Evolutionary conservation across 2,888 invertebrate genomes (phyloP).

Genomic region (Lycia hirtaria): DNA sequence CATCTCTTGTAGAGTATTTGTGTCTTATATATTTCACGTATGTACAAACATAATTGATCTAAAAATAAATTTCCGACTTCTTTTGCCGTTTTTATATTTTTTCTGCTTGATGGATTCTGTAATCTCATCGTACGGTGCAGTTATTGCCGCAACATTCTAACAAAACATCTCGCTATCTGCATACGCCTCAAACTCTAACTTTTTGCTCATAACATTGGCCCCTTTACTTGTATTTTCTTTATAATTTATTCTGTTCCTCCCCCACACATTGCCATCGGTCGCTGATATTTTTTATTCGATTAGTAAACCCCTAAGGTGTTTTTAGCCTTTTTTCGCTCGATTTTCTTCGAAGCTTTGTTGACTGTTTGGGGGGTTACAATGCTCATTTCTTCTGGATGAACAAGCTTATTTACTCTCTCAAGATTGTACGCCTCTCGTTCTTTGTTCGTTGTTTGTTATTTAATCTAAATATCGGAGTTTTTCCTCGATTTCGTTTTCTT

Average conservation of each 20-base stretch:
- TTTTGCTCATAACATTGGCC: conserved; percentile 78
- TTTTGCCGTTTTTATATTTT: conserved; percentile 12
- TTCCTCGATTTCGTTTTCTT: conserved; percentile 17
- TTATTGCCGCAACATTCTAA: conserved; percentile 40
- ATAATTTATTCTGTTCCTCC: conserved; percentile 85
- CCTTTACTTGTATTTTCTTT: conserved; percentile 84
- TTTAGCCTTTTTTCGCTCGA: conserved; percentile 86
- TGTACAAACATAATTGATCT: not conserved
- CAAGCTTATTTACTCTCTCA: conserved; percentile 78
- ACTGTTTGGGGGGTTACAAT: conserved; percentile 81
- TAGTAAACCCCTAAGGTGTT: conserved; percentile 87
- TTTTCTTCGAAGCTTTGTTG: conserved; percentile 86
- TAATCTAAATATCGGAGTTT: conserved; percentile 29
- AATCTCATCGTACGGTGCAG: conserved; percentile 31
- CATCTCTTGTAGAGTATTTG: too few species aligned
- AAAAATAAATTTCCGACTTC: not conserved
- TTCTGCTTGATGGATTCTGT: conserved; percentile 14
- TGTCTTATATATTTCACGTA: too few species aligned
- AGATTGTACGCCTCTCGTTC: conserved; percentile 46
- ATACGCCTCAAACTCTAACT: conserved; percentile 68
- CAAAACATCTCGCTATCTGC: conserved; percentile 67
- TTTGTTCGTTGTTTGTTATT: conserved; percentile 37
- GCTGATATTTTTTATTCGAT: conserved; percentile 87
- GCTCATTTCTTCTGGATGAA: conserved; percentile 83
- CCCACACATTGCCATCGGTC: conserved; percentile 84